Evolutionary conservation across 2,113 vertebrate genomes (phyloP).

Genomic region (Eira barbara): DNA sequence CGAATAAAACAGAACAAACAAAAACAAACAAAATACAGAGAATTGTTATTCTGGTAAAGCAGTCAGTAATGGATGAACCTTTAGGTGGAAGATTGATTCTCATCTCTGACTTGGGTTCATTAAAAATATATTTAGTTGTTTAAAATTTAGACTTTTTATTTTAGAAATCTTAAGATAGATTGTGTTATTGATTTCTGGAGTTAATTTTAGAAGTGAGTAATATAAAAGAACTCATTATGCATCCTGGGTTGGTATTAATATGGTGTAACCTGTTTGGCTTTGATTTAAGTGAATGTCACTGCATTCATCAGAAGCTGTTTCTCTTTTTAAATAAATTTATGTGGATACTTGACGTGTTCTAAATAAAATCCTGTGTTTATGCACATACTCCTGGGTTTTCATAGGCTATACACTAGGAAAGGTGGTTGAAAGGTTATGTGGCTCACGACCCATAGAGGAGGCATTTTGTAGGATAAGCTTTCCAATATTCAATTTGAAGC

Average conservation of each 20-base stretch:
- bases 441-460: background rate
- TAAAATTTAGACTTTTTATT: conserved; percentile 58
- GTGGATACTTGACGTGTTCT: conserved; percentile 34
- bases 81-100: background rate
- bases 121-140: conserved; percentile 35
- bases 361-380: conserved; percentile 49
- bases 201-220: conserved; percentile 60
- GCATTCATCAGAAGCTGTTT: conserved; percentile 69
- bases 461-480: conserved; percentile 19
- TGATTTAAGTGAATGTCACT: conserved; percentile 70
- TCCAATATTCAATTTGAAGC: conserved; percentile 39
- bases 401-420: conserved; percentile 10
- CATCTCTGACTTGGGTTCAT: background rate
- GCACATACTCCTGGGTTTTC: conserved; percentile 17
- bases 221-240: conserved; percentile 60
- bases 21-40: background rate
- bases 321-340: conserved; percentile 67
- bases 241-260: conserved; percentile 46
- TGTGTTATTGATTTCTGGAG: conserved; percentile 53
- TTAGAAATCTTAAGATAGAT: conserved; percentile 33
- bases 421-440: conserved; percentile 42
- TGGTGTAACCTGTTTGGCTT: conserved; percentile 47
- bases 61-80: background rate
- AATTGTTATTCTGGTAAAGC: conserved; percentile 21
- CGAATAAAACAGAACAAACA: background rate